Evolutionary conservation across 2,888 invertebrate species (phyloP), one percentile per base, ranked within the genome.

Genomic region (Pecten maximus): DNA sequence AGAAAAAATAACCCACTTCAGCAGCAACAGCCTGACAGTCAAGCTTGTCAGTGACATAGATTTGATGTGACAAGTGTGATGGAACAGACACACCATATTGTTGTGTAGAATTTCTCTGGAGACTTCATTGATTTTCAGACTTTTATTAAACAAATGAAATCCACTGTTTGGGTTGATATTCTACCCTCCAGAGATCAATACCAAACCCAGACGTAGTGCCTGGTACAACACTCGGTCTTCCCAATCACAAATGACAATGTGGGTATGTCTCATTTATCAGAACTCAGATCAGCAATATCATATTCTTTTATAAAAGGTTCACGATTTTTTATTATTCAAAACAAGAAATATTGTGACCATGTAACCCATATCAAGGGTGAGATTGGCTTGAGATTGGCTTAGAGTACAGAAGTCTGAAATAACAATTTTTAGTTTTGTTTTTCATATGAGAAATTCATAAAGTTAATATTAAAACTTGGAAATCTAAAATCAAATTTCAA

Each of bases 81-180:
- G 23, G 10, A 74, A 28, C 23, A 74, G 74, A 54, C 19, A 19
- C 23, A n/a, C n/a, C n/a, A n/a, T n/a, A 54, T 54, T 19, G 2
- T 8, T 35, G 35, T 74, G 35, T 28, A 35, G 74, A 60, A 60
- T 60, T 23, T 23, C 6, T 23, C n/a, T 23, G 6, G 60, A 16
- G n/a, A 60, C n/a, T 6, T 2, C 23, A 60, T 60, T 60, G 60
- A 74, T 74, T 74, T 35, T 74, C 74, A 74, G 74, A 35, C 15
- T 35, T 74, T 74, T 74, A 74, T 74, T 12, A 74, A 74, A 35
- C 74, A 74, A 74, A 28, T 74, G 74, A 74, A 74, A 74, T 35
- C 10, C 35, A 28, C 19, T 35, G 28, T 54, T 19, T 19, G 54
- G 19, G 54, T 19, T 54, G 23, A n/a, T n/a, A 54, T 54, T 54